Base-by-base conservation (phyloP, 2,797 vertebrate species). In the Pygocentrus nattereri region DNA sequence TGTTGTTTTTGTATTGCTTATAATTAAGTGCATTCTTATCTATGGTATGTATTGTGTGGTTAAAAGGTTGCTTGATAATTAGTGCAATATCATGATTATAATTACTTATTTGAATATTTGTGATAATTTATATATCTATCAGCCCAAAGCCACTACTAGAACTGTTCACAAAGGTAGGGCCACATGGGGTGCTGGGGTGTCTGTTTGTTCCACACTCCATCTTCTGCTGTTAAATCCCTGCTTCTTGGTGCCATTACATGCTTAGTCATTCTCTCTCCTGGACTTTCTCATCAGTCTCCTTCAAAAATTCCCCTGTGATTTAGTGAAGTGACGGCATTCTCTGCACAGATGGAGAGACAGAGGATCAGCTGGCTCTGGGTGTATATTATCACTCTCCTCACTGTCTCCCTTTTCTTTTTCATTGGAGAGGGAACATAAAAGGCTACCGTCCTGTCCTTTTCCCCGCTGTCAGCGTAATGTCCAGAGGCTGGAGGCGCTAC, bases 271-370 rank as follows among this genome's bases (percentile, higher is more conserved):
- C 83, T 44, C 64, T 75, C 79, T 75, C 54, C 52, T 70, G 30
- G 62, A 41, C 52, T 59, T 49, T 58, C 38, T n/a, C 54, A 75
- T 75, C 76, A 83, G 23, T 73, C 76, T 79, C 62, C 71, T 75
- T 83, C 71, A 79, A 15, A n/a, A 79, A 75, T 74, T 83, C 82
- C 76, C 76, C 54, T 31, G 82, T 13, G 77, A 79, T 83, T 79
- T 64, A n/a, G 71, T 59, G 56, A 83, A 74, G 77, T 83, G 82
- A 79, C 76, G 62, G 58, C 56, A 38, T 79, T 79, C 82, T 79
- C 44, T 44, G 71, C 68, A 64, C 82, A 83, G 82, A 83, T 79
- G 76, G 76, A 75, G 76, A 74, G 70, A 71, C 79, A 70, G 71
- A 75, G 64, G 62, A 79, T 79, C 76, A 83, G 70, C 76, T 49